Percentiles rank a stretch among this genome's conserved stretches.
phyloP scores from a whole-genome alignment of 1,140 invertebrate genomes.

The Brachionus sp. region DNA sequence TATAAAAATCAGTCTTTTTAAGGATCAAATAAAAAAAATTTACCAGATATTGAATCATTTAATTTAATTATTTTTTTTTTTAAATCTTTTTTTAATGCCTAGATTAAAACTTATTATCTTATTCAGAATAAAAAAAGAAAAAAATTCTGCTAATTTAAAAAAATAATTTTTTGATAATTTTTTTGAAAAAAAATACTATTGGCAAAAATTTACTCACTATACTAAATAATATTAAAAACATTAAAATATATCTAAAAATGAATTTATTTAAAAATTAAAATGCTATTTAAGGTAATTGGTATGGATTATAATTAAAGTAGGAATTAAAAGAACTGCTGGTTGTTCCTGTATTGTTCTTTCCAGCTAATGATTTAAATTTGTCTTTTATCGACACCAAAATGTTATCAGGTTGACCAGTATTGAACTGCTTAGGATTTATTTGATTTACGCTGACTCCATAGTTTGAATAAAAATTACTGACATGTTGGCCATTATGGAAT shows the following conservation, averaged over 20 bases:
- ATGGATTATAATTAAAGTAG: not conserved
- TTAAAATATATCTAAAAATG: not conserved
- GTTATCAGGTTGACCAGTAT: not conserved
- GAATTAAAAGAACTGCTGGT: not conserved
- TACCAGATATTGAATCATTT: no score
- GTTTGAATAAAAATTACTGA: not conserved
- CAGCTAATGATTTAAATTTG: not conserved
- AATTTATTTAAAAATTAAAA: not conserved
- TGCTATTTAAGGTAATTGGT: not conserved
- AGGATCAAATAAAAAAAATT: no score
- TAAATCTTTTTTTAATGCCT: no score
- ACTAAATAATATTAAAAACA: not conserved
- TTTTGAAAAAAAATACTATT: not conserved
- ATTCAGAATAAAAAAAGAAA: no score
- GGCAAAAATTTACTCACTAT: no score
- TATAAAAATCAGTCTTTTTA: no score
- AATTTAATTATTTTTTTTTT: no score
- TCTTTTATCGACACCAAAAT: not conserved
- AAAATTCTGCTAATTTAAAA: no score
- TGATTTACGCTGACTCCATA: not conserved
- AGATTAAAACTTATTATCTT: no score
- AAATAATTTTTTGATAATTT: no score
- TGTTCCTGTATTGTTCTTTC: not conserved
- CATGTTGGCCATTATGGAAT: not conserved
- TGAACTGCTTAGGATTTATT: not conserved